Base-by-base conservation (phyloP, 2,888 invertebrate species). In the Lycophotia porphyrea region DNA sequence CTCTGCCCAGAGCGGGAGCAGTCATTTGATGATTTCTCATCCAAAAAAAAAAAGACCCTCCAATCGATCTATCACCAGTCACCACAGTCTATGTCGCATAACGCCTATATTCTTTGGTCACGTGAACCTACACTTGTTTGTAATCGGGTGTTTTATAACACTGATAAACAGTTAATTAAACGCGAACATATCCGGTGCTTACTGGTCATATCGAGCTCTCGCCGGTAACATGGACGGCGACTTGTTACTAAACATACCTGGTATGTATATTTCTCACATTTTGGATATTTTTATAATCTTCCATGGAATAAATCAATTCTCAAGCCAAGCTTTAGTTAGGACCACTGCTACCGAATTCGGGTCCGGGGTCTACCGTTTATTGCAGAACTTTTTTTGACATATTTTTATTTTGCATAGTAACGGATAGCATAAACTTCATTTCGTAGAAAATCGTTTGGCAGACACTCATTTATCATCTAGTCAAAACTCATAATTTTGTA, bases 141-240 rank as follows among this genome's bases (percentile, higher is more conserved):
- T n/a, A 66, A 39, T 36, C 34, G 31, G 13, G 9, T 34, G 44
- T 80, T 79, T 78, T 47, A 78, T 67, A 47, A 36, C 44, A 34
- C 11, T 58, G 74, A 44, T 78, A 64, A 64, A 80, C 34, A 55
- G 27, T 69, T 69, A 69, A 74, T 80, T 80, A 74, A 64, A 68
- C n/a, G 55, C 24, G n/a, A 52, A 34, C 24, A 24, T 31, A 55
- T 1, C 13, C 34, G 27, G 11, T n/a, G 36, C 42, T 31, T 8
- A n/a, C 63, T n/a, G 39, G n/a, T 63, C 18, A 39, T n/a, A 24
- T 36, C 61, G n/a, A 13, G 24, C 36, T 39, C n/a, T 9, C 42
- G 55, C 42, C 67, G 27, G 31, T 9, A 7, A n/a, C 52, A 8
- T 15, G 18, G 13, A 27, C 15, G 34, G 42, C 36, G 15, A 21